Evolutionary conservation across 2,888 invertebrate genomes (phyloP), one percentile per base, ranked within the genome.

Genomic region (Chromoteleia sp.): DNA sequence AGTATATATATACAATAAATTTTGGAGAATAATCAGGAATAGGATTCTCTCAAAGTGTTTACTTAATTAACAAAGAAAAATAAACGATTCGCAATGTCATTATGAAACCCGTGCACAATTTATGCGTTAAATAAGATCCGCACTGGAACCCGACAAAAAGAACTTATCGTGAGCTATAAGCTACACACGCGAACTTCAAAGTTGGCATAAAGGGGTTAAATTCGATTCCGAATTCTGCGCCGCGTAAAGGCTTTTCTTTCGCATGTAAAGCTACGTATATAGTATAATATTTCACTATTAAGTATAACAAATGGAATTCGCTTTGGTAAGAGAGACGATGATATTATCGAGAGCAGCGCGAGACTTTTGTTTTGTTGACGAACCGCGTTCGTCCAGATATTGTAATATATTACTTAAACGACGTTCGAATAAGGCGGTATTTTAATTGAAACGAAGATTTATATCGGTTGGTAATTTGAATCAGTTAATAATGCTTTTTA

Each of bases 311-410:
- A 70, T 82, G 36, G 56, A 63, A 65, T 41, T 33, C 58, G 50
- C 71, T 63, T 39, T 43, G 73, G 59, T 67, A 75, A 76, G 58
- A 73, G 41, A 39, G 41, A 67, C n/a, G n/a, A 54, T 29, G 58
- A 76, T 41, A 70, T 43, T 43, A 68, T 21, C 25, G 33, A 54
- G 52, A 61, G 36, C 12, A 70, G 2, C 30, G 12, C 6, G 17
- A 41, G 33, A 39, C 8, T 17, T 58, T 54, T 76, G 25, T 52
- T n/a, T n/a, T n/a, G n/a, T n/a, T n/a, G 36, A 15, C 73, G 65
- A 71, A 71, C 58, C 73, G 71, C 68, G 50, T 48, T 75, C 61
- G 39, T 12, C 52, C 58, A 29, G 45, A 71, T 71, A 73, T 36
- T 61, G 45, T 81, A 79, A 74, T 41, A 43, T 29, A 29, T 59